These are phyloP conservation scores for Microvelia longipes DNA, from an alignment of 1,140 invertebrate species.

Conservation along the genomic window DNA sequence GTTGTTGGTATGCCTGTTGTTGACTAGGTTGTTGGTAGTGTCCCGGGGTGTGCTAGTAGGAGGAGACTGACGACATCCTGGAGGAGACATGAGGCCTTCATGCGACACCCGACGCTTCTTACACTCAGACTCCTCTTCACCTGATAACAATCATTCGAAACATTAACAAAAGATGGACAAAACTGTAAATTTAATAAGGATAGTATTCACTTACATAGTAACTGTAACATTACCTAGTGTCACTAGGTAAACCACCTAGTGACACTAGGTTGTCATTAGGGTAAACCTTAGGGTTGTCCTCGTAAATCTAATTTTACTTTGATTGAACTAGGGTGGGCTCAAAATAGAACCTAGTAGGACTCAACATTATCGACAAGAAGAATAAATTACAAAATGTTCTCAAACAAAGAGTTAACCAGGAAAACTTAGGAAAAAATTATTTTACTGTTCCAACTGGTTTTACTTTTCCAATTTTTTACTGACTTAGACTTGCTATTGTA, in stretches of 20 bases:
- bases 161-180: not conserved
- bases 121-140: not conserved
- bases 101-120: not conserved
- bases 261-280: not conserved
- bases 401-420: too few species aligned
- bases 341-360: too few species aligned
- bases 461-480: too few species aligned
- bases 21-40: slow-evolving; percentile 4
- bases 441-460: too few species aligned
- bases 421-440: too few species aligned
- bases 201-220: not conserved
- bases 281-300: too few species aligned
- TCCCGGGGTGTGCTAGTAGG: not conserved
- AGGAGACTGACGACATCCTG: not conserved
- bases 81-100: slow-evolving; percentile 15
- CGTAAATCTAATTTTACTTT: not conserved
- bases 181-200: not conserved
- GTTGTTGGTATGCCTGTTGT: slow-evolving; percentile 12
- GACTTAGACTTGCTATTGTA: too few species aligned
- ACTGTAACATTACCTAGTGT: not conserved
- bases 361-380: too few species aligned
- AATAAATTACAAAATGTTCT: too few species aligned
- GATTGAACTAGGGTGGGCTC: too few species aligned
- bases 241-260: not conserved
- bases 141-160: not conserved